Evolutionary conservation across 2,797 vertebrate genomes (phyloP), one percentile per base, ranked within the genome.

Genomic region (Meda fulgida): DNA sequence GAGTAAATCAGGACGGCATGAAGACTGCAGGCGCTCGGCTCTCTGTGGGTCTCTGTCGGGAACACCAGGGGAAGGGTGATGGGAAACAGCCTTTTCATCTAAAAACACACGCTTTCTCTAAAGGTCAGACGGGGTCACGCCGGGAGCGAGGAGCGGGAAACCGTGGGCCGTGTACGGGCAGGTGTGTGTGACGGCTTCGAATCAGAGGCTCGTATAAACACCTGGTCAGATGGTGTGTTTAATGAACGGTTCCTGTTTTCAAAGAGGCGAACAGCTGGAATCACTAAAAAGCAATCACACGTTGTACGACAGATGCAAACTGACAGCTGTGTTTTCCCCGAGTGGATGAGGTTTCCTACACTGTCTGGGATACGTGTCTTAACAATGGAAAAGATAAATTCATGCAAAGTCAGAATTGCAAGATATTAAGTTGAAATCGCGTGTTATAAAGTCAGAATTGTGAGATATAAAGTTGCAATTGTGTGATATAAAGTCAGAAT

Each of bases 21-120:
- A 84, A 40, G 70, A 51, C 60, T 76, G 38, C 51, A 76, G 70
- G 76, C 83, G n/a, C 48, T 60, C 70, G 11, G 83, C 77, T 80
- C 84, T 80, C 77, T 21, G 71, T 80, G 78, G 78, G 78, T 73
- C 76, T 72, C 73, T 83, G 75, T 83, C 81, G 67, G 75, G 85
- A 86, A 86, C 26, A 11, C 31, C 14, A 34, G 43, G 51, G 58
- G 43, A 73, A 63, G 40, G 75, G 79, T 80, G 66, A 84, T 75
- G 53, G 88, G 87, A 86, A 85, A 88, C 75, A 77, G 81, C 58
- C 73, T 76, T 89, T 84, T 87, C 66, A 88, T 86, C 80, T 86
- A 77, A 86, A 87, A 84, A 66, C 84, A 87, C 65, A 67, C 31
- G 71, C 76, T 83, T 69, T 88, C 84, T 77, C 73, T 72, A 40